Evolutionary conservation across 2,113 vertebrate genomes (phyloP), one percentile per base, ranked within the genome.

Genomic region (Holacanthus passer): DNA sequence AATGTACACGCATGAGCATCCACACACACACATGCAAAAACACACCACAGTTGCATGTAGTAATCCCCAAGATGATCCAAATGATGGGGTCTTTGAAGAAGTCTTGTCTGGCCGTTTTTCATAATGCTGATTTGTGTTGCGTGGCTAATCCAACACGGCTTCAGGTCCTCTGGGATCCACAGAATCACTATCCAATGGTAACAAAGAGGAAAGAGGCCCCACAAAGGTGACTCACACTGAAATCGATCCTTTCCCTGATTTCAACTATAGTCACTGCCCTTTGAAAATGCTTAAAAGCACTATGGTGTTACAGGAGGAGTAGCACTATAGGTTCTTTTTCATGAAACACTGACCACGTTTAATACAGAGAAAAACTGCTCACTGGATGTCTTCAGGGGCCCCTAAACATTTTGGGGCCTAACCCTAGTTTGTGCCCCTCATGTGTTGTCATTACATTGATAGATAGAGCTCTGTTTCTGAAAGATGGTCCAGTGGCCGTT

Each of bases 111-210:
- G 65, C 79, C 73, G 12, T 78, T 69, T 48, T 60, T 83, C 75
- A 47, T 70, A 71, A 83, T 82, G 50, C 67, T 79, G 80, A 84
- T 85, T 80, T 81, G 83, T 81, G 77, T 56, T 8, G 53, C 22
- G 29, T 56, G 55, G 76, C 52, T 65, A 74, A 79, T 77, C 73
- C 47, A 52, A 72, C 71, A n/a, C 9, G 0, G 76, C 45, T 85
- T 41, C 48, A 41, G 41, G 37, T 65, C 66, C 78, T 82, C 48
- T 11, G 66, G 75, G 82, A 83, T 53, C 45, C 67, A 63, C 41
- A 53, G 35, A 55, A 52, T 67, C 22, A 59, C 55, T 63, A 29
- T 52, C 35, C 19, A 70, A 50, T 39, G 16, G 14, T 52, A 27
- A 65, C 52, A 73, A 62, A 68, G n/a, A 55, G n/a, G 39, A 39